These are phyloP conservation scores for Rhynchomys soricoides DNA, from an alignment of 2,113 vertebrate species.

Conservation along the genomic window DNA sequence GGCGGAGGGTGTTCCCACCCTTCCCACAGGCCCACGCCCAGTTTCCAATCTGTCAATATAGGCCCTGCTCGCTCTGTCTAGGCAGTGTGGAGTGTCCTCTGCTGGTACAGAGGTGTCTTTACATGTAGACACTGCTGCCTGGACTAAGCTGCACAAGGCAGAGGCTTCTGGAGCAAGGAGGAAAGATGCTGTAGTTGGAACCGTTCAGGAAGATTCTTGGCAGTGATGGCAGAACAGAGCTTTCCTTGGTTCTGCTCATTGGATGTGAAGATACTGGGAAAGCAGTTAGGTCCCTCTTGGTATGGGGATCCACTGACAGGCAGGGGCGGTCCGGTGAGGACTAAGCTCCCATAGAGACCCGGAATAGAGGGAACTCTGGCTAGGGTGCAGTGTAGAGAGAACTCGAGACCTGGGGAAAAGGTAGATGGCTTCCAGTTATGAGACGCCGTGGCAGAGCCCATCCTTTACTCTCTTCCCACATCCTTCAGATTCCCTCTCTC, in stretches of 20 bases:
- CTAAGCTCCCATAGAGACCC: neutral
- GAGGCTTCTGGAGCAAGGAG: neutral
- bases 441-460: neutral
- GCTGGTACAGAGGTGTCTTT: constrained; percentile 60
- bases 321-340: neutral
- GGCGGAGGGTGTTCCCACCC: constrained; percentile 25
- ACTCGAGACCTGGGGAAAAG: neutral
- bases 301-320: neutral
- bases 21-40: constrained; percentile 52
- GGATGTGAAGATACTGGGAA: neutral
- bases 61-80: constrained; percentile 9
- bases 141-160: neutral
- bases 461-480: neutral
- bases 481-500: neutral
- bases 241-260: neutral
- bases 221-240: neutral
- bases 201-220: neutral
- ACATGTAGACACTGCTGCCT: neutral
- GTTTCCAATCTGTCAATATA: constrained; percentile 76
- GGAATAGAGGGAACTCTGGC: neutral
- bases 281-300: neutral
- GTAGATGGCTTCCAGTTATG: neutral
- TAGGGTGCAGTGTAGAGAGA: neutral
- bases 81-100: constrained; percentile 73
- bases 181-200: neutral